Evolutionary conservation across 2,888 invertebrate species (phyloP), one percentile per base, ranked within the genome.

Genomic region (Saturnia japonica): DNA sequence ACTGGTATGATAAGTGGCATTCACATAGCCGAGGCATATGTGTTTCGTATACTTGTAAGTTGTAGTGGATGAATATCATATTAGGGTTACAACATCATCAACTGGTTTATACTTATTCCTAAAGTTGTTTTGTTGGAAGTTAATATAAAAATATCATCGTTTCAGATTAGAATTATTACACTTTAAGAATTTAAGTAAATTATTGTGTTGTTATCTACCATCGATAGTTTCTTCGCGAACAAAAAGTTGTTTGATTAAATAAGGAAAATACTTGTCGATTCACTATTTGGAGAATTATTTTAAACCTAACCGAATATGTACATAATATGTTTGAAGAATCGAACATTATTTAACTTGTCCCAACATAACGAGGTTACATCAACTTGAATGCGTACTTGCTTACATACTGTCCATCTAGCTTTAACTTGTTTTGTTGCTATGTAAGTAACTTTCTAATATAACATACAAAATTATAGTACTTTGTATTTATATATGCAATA

Each of bases 371-470:
- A 88, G 88, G 90, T 89, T 89, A 90, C 90, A 88, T 88, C 90
- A 89, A 89, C 89, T 88, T 81, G 81, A 88, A 85, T 87, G 87
- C 85, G 82, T 86, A 86, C 85, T 85, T 82, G 84, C 85, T 85
- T 84, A 88, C 87, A 87, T 86, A 81, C 84, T 85, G 82, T 84
- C 87, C 84, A 83, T 85, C 85, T 86, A 83, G 86, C 87, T 88
- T 89, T 84, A 90, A 90, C 91, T 91, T 87, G 89, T 90, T 89
- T 86, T 84, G 86, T 88, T 88, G 87, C 89, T 87, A 91, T 88
- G 87, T 87, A 89, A 88, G 86, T 88, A 83, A 92, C 92, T 92
- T 92, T 92, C 92, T 92, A 92, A 91, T 90, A 88, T 86, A 88
- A 87, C 88, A 86, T 86, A 80, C 80, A 81, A 78, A 81, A 82